These are phyloP conservation scores for Euura lappo DNA, from an alignment of 1,140 invertebrate genomes.

Conservation along the genomic window DNA sequence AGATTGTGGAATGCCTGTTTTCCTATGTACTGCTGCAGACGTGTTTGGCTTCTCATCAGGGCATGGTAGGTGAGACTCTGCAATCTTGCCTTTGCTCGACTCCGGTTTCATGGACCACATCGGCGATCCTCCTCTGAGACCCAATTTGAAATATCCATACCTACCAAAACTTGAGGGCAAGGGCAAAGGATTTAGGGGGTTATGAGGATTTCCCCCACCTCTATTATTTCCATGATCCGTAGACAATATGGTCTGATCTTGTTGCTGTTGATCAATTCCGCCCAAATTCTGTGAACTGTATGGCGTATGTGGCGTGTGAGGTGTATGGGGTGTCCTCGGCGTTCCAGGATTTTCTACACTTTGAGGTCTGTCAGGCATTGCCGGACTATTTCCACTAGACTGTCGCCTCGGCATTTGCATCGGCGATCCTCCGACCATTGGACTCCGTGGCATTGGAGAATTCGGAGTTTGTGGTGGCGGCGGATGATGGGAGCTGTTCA, in stretches of 20 bases:
- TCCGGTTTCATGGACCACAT: constrained; percentile 67
- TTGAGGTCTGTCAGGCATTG: constrained; percentile 63
- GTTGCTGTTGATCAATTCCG: constrained; percentile 41
- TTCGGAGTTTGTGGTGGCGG: constrained; percentile 52
- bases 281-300: constrained; percentile 48
- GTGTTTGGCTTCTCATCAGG: constrained; percentile 57
- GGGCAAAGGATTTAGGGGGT: constrained; percentile 62
- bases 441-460: constrained; percentile 64
- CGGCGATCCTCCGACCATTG: constrained; percentile 61
- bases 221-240: constrained; percentile 45
- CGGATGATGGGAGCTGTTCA: constrained; percentile 50
- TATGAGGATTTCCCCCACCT: constrained; percentile 61
- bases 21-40: constrained; percentile 58
- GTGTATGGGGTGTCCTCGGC: constrained; percentile 57
- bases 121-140: constrained; percentile 74
- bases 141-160: constrained; percentile 67
- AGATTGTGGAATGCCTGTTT: constrained; percentile 54
- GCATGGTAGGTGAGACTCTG: constrained; percentile 48
- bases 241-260: constrained; percentile 31
- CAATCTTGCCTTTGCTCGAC: constrained; percentile 53
- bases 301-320: constrained; percentile 40
- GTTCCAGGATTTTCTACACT: constrained; percentile 67
- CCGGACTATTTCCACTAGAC: constrained; percentile 64
- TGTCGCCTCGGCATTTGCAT: constrained; percentile 63
- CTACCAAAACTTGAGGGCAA: constrained; percentile 57